Percentiles rank a stretch among this genome's conserved stretches.
phyloP scores from a whole-genome alignment of 2,113 vertebrate species.

The Haemorhous mexicanus region DNA sequence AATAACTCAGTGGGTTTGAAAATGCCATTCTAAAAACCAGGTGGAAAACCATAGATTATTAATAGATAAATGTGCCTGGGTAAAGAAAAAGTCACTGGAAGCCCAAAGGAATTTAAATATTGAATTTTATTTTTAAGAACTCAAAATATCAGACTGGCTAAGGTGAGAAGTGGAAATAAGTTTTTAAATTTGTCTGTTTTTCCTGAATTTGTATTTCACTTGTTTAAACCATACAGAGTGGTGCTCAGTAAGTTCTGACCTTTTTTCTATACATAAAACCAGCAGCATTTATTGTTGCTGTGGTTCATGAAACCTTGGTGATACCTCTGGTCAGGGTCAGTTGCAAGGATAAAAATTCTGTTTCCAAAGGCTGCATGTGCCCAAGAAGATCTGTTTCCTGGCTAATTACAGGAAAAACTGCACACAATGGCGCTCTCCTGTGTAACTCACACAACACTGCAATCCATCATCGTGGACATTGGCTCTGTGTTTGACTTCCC shows the following conservation, averaged over 20 bases:
- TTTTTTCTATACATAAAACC: background rate
- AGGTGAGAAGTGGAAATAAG: background rate
- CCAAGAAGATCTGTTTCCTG: background rate
- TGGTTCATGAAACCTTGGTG: background rate
- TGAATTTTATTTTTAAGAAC: background rate
- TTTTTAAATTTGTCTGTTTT: background rate
- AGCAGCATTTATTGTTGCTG: background rate
- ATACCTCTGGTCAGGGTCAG: background rate
- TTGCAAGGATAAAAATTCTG: background rate
- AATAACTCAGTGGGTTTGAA: background rate
- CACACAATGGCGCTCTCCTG: constrained; percentile 65
- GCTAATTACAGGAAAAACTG: constrained; percentile 22
- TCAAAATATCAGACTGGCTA: background rate
- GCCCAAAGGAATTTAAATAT: background rate
- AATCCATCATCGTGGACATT: constrained; percentile 8
- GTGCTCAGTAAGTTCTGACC: background rate
- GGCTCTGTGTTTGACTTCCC: background rate
- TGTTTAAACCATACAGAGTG: background rate
- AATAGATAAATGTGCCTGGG: background rate
- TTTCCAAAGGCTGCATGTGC: background rate
- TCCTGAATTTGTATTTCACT: background rate
- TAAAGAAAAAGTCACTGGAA: background rate
- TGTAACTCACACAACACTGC: constrained; percentile 46
- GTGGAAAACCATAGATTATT: background rate
- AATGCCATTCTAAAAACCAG: background rate